A percentile compares a stretch with the other conserved stretches of the same genome.
Conservation (phyloP, 1,140 invertebrate genomes). For the Heliconius himera region DNA sequence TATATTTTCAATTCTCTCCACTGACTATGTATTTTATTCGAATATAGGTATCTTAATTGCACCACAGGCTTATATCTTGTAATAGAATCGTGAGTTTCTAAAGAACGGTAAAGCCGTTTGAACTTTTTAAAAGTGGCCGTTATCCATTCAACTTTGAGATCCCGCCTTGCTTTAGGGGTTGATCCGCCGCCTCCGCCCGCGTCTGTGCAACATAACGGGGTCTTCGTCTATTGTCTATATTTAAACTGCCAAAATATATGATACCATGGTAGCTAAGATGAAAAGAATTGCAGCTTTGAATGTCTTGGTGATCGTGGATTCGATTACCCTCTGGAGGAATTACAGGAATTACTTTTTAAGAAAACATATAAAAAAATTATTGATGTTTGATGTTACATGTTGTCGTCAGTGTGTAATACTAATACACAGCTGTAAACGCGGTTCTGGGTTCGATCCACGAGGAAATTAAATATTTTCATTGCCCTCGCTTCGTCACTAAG, state of each 20-base stretch:
- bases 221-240: neutral
- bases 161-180: slow-evolving; percentile 3
- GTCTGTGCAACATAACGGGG: neutral
- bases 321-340: neutral
- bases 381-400: no score
- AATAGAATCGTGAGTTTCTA: slow-evolving; percentile 4
- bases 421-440: no score
- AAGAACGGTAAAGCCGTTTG: slow-evolving; percentile 6
- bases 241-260: neutral
- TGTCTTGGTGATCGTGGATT: neutral
- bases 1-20: neutral
- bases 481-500: no score
- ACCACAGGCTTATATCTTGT: neutral
- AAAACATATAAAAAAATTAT: no score
- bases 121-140: slow-evolving; percentile 1
- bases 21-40: neutral
- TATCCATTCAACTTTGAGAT: slow-evolving; percentile 8
- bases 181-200: neutral
- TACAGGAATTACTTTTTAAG: neutral
- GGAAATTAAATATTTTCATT: no score
- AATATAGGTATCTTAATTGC: neutral
- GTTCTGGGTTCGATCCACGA: no score
- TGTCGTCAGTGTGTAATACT: no score
- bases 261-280: no score
- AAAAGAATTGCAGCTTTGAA: neutral